Percentiles rank a stretch among this genome's conserved stretches.
phyloP scores from a whole-genome alignment of 2,113 vertebrate species.

The Patagioenas fasciata region DNA sequence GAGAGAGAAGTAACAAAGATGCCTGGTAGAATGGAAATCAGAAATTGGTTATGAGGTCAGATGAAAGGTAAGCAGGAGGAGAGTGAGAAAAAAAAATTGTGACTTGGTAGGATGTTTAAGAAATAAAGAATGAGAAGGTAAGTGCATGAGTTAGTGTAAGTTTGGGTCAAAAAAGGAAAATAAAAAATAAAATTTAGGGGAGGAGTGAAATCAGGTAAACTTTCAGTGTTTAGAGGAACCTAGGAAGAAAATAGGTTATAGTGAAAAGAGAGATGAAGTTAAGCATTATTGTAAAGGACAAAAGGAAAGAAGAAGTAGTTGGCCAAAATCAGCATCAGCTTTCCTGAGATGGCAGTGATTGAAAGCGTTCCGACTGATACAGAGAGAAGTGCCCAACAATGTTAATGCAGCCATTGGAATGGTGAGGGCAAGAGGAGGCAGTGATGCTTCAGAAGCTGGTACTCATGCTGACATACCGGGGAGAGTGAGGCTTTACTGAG shows the following conservation, averaged over 20 bases:
- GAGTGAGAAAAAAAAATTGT: background rate
- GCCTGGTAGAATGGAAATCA: background rate
- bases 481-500: background rate
- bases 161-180: background rate
- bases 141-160: background rate
- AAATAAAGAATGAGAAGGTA: background rate
- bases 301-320: background rate
- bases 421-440: background rate
- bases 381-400: background rate
- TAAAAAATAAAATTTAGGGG: background rate
- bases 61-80: conserved; percentile 26
- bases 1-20: conserved; percentile 16
- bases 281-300: background rate
- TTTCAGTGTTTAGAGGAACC: background rate
- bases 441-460: background rate
- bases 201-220: background rate
- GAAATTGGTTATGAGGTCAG: conserved; percentile 24
- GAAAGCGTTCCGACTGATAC: background rate
- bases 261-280: background rate
- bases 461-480: background rate
- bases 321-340: background rate
- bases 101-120: background rate
- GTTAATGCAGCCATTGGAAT: background rate
- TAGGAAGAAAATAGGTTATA: background rate
- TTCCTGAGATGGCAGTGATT: background rate